Evolutionary conservation across 2,113 vertebrate genomes (phyloP).

Genomic region (Malurus alboscapulatus): DNA sequence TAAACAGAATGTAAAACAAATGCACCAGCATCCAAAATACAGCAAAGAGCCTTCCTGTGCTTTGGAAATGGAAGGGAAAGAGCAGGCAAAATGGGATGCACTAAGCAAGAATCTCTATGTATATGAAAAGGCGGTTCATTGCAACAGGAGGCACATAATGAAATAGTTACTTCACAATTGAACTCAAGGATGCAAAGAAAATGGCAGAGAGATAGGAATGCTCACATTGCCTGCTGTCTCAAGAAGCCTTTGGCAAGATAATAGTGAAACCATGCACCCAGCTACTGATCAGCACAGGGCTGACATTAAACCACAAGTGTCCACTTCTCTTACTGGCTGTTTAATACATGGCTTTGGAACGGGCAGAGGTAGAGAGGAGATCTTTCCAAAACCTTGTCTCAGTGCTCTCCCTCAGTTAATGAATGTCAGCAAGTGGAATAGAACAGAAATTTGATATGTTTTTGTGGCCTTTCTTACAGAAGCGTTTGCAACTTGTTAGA

Average conservation of each 20-base stretch:
- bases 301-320: slow-evolving; percentile 33
- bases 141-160: not conserved
- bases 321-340: slow-evolving; percentile 4
- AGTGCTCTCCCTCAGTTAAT: slow-evolving; percentile 36
- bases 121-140: not conserved
- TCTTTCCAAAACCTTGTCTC: slow-evolving; percentile 42
- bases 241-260: slow-evolving; percentile 2
- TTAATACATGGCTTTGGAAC: slow-evolving; percentile 42
- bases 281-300: not conserved
- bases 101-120: not conserved
- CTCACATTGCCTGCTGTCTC: not conserved
- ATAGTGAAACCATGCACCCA: not conserved
- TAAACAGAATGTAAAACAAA: not conserved
- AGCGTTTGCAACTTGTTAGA: slow-evolving; percentile 46
- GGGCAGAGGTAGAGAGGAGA: not conserved
- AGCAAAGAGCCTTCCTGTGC: not conserved
- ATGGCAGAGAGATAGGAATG: not conserved
- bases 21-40: not conserved
- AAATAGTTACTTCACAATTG: not conserved
- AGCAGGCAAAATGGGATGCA: not conserved
- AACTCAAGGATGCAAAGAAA: not conserved
- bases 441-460: slow-evolving; percentile 49
- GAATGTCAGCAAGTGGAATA: slow-evolving; percentile 58
- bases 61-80: not conserved
- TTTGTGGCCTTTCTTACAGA: slow-evolving; percentile 49